A percentile compares a stretch with the other conserved stretches of the same genome.
Evolutionary conservation across 1,140 invertebrate genomes (phyloP).

Genomic region (Trichoplusia ni): DNA sequence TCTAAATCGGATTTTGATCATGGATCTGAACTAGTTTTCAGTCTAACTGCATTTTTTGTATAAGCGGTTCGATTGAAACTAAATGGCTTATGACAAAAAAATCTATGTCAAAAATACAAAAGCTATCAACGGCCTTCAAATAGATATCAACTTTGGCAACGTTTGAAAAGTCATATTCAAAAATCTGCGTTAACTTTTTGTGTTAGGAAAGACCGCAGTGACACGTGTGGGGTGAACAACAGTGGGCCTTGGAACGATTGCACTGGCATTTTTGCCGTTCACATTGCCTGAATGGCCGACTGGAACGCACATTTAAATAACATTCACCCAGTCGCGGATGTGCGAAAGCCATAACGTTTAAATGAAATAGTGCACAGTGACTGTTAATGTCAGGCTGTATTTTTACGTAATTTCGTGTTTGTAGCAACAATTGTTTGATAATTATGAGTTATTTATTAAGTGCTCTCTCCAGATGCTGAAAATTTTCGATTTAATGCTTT

Average conservation of each 20-base stretch:
- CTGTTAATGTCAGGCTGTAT: too few relatives aligned
- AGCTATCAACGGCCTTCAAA: slow-evolving; percentile 1
- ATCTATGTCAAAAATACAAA: not conserved
- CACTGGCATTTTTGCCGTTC: slow-evolving; percentile 53
- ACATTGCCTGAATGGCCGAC: slow-evolving; percentile 56
- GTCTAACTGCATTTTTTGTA: too few relatives aligned
- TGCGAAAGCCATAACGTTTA: too few relatives aligned
- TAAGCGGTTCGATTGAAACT: not conserved
- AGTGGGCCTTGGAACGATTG: slow-evolving; percentile 28
- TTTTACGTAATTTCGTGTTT: too few relatives aligned
- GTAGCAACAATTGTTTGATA: too few relatives aligned
- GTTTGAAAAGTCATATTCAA: slow-evolving; percentile 26
- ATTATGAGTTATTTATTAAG: too few relatives aligned
- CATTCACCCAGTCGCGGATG: slow-evolving; percentile 44
- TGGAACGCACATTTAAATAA: slow-evolving; percentile 67
- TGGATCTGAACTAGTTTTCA: too few relatives aligned
- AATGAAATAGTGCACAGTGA: too few relatives aligned
- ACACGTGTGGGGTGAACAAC: slow-evolving; percentile 12
- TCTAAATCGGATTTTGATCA: too few relatives aligned
- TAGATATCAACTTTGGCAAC: not conserved
- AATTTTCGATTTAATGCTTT: too few relatives aligned
- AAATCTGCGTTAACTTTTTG: slow-evolving; percentile 21
- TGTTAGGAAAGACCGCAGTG: not conserved
- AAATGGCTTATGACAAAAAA: not conserved
- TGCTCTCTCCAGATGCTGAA: too few relatives aligned